Evolutionary conservation across 2,888 invertebrate genomes (phyloP).

Genomic region (Caenorhabditis auriculariae): DNA sequence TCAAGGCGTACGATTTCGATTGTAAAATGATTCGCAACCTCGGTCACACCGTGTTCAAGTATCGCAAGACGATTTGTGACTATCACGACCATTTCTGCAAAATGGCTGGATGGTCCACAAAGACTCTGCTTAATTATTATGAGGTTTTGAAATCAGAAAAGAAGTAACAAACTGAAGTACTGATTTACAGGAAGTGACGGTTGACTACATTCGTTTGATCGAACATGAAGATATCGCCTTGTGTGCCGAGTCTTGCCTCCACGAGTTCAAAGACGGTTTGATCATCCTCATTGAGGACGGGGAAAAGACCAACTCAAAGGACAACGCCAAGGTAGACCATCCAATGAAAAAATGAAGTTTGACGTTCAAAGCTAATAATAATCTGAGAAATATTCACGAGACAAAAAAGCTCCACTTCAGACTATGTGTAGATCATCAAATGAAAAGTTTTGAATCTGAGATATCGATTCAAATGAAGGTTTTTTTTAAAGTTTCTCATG

Average conservation of each 20-base stretch:
- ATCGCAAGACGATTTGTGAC: conserved; percentile 78
- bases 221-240: conserved; percentile 78
- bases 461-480: too few species aligned
- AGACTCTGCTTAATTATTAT: conserved; percentile 75
- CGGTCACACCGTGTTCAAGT: conserved; percentile 88
- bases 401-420: too few species aligned
- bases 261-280: conserved; percentile 89
- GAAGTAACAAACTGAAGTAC: too few species aligned
- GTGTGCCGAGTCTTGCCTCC: conserved; percentile 8
- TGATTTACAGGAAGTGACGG: conserved; percentile 78
- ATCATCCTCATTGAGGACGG: conserved; percentile 93
- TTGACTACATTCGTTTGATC: conserved; percentile 62
- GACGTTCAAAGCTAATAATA: too few species aligned
- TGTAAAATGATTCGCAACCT: conserved; percentile 89
- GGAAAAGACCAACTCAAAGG: conserved; percentile 46
- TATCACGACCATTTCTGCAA: conserved; percentile 45
- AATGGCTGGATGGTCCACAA: conserved; percentile 72
- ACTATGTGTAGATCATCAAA: too few species aligned
- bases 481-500: too few species aligned
- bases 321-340: conserved; percentile 17
- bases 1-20: conserved; percentile 91
- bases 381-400: too few species aligned
- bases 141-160: conserved; percentile 40
- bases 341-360: too few species aligned
- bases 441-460: too few species aligned